A percentile compares a stretch with the other conserved stretches of the same genome.
phyloP scores from a whole-genome alignment of 2,888 invertebrate genomes.

The Dolomedes plantarius region DNA sequence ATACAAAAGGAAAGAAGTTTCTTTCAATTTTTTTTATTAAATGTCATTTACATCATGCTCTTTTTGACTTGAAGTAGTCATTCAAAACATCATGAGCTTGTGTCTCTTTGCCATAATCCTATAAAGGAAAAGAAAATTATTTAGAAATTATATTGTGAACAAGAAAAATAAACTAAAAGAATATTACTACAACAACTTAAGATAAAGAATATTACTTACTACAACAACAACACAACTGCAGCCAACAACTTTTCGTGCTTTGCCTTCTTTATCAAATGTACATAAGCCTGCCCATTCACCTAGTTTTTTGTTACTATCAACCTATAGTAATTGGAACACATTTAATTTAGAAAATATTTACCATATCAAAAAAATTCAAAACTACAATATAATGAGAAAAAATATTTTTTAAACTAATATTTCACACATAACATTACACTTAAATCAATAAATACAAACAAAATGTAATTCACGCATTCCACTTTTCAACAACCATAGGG shows the following conservation, averaged over 20 bases:
- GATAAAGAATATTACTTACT: constrained; percentile 40
- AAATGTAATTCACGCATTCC: too few relatives aligned
- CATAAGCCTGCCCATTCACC: constrained; percentile 99
- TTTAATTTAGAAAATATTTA: neutral
- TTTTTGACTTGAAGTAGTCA: constrained; percentile 88
- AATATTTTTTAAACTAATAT: too few relatives aligned
- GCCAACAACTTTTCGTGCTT: constrained; percentile 87
- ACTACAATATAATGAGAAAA: neutral
- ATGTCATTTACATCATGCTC: constrained; percentile 60
- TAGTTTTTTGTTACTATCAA: constrained; percentile 98
- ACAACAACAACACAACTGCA: constrained; percentile 74
- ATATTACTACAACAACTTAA: too few relatives aligned
- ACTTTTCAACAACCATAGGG: too few relatives aligned
- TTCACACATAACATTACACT: neutral
- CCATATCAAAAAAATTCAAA: neutral
- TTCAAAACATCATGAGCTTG: constrained; percentile 95
- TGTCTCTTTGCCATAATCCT: constrained; percentile 98
- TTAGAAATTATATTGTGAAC: too few relatives aligned
- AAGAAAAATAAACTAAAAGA: too few relatives aligned
- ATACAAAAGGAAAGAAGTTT: too few relatives aligned
- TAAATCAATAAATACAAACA: neutral
- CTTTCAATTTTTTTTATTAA: constrained; percentile 1
- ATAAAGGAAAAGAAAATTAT: constrained; percentile 76
- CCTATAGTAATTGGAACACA: constrained; percentile 58
- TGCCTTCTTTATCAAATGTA: constrained; percentile 99